phyloP scores from a whole-genome alignment of 2,888 invertebrate species.

The Dendrolimus houi region DNA sequence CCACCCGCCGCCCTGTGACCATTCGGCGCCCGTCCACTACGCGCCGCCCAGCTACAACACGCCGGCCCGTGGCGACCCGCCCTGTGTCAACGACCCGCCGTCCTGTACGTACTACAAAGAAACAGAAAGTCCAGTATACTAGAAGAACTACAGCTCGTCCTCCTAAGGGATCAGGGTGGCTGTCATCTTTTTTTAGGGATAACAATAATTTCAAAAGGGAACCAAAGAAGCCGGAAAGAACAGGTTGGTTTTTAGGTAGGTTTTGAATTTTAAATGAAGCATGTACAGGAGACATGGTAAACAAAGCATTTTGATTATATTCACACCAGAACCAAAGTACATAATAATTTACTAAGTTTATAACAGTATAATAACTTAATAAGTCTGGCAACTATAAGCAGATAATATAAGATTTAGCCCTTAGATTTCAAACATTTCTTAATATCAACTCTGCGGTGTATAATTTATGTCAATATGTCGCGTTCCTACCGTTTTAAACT shows the following conservation, averaged over 20 bases:
- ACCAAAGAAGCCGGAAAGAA: slow-evolving; percentile 39
- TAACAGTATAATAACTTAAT: too few relatives aligned
- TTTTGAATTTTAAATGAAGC: slow-evolving; percentile 12
- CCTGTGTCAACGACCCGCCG: slow-evolving; percentile 22
- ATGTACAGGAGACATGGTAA: slow-evolving; percentile 3
- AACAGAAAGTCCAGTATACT: slow-evolving; percentile 31
- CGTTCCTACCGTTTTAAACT: not conserved
- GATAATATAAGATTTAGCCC: too few relatives aligned
- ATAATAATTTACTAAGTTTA: too few relatives aligned
- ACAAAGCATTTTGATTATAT: too few relatives aligned
- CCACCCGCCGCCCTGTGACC: not conserved
- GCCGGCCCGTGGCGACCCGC: slow-evolving; percentile 15
- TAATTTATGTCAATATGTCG: not conserved
- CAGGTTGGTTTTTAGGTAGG: slow-evolving; percentile 63
- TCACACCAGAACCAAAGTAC: too few relatives aligned
- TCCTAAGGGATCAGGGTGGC: slow-evolving; percentile 44
- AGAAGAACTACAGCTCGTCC: slow-evolving; percentile 41
- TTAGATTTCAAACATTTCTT: too few relatives aligned
- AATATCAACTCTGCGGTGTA: not conserved
- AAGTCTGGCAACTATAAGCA: too few relatives aligned
- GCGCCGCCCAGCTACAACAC: slow-evolving; percentile 19
- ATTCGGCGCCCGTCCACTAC: slow-evolving; percentile 14
- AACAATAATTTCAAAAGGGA: slow-evolving; percentile 35
- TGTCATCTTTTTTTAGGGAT: slow-evolving; percentile 47
- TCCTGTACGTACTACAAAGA: slow-evolving; percentile 28